Evolutionary conservation across 2,888 invertebrate genomes (phyloP), one percentile per base, ranked within the genome.

Genomic region (Drosophila cyrtoloma): DNA sequence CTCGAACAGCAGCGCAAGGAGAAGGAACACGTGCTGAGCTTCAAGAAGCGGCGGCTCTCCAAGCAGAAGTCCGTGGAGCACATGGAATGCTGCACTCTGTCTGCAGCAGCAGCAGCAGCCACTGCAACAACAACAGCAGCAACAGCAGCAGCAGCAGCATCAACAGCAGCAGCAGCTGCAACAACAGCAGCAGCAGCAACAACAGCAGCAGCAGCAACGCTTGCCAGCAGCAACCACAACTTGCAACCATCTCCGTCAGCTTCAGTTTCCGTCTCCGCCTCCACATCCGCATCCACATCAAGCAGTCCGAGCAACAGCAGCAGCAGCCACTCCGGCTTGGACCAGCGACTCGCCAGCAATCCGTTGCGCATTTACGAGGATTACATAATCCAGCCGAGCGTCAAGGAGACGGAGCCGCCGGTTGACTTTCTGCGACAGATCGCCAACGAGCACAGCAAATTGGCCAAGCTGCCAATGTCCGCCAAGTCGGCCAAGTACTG

Each of bases 401-500:
- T 61, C 22, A 35, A 26, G 9, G 69, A 39, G 32, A 44, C 26
- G 16, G 86, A 91, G 32, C 86, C 92, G 9, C 93, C 93, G 1
- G 84, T 87, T 30, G 92, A 93, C 35, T 93, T 92, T 71, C 86
- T 93, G 22, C 88, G 90, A 12, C 87, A 92, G 81, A 92, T 93
- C 30, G 94, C 94, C 47, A 64, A 74, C 33, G 93, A 93, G 71
- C 93, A 93, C 75, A 90, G 91, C 58, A 93, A 93, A 65, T 82
- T 95, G 59, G 89, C 94, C 91, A 94, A 91, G 67, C 68, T 93
- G 50, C 89, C 95, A 19, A 96, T 97, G 96, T 95, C 96, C 71
- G 93, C 95, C 12, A 95, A 96, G n/a, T 96, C 96, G 50, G 97
- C 97, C 4, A 97, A 97, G 91, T 98, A 98, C 93, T 96, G 97